Percentiles rank a stretch among this genome's conserved stretches.
phyloP scores from a whole-genome alignment of 2,113 vertebrate species.

The Pluvianellus socialis region DNA sequence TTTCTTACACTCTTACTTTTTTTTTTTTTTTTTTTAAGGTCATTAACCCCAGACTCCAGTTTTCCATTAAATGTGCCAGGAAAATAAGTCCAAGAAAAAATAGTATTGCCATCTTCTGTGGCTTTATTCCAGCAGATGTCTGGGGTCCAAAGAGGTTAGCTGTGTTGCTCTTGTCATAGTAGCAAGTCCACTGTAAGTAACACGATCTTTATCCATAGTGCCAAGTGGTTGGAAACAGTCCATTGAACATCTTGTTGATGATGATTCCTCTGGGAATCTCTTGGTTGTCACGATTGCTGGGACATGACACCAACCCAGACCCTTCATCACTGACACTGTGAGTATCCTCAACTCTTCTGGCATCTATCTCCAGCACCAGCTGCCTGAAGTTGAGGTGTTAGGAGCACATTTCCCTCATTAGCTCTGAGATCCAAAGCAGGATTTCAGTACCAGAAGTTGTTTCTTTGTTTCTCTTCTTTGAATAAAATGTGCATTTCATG shows the following conservation, averaged over 20 bases:
- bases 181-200: background rate
- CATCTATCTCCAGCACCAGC: background rate
- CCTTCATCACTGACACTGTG: background rate
- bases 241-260: background rate
- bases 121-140: background rate
- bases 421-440: background rate
- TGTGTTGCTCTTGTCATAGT: background rate
- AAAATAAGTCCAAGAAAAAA: background rate
- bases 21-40: background rate
- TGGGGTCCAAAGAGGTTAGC: background rate
- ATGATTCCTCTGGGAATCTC: background rate
- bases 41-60: background rate
- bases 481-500: conserved; percentile 15
- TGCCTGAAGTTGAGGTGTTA: background rate
- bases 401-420: conserved; percentile 4
- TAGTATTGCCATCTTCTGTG: background rate
- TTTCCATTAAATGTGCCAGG: background rate
- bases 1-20: background rate
- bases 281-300: accelerated
- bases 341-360: background rate
- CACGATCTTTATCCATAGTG: background rate
- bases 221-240: background rate
- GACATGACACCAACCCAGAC: background rate
- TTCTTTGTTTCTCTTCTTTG: conserved; percentile 17
- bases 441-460: background rate